Conservation (phyloP, 2,797 vertebrate genomes). For the Dipus sagitta region DNA sequence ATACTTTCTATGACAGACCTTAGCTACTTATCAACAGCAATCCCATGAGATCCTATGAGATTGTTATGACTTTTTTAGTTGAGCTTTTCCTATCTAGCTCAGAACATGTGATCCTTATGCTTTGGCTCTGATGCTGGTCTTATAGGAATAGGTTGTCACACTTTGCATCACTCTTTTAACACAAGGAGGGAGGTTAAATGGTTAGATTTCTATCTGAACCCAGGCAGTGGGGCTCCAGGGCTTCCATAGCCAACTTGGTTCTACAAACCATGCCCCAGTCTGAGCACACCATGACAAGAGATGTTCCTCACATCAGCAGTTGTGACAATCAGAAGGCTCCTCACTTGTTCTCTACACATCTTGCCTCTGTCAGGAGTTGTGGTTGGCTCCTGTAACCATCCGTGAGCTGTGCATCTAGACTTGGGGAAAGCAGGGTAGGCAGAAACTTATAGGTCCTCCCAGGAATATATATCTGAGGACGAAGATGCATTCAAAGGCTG, state of each 20-base stretch:
- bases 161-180: not conserved
- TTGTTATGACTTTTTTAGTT: not conserved
- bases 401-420: not conserved
- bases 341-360: not conserved
- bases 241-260: not conserved
- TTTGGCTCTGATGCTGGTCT: not conserved
- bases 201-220: not conserved
- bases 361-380: not conserved
- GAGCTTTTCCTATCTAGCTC: not conserved
- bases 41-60: not conserved
- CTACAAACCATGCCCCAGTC: not conserved
- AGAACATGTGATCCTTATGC: not conserved
- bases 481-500: not conserved
- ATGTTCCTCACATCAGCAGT: not conserved
- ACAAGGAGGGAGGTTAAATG: not conserved
- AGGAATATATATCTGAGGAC: not conserved
- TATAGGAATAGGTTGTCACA: not conserved
- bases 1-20: not conserved
- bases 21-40: not conserved
- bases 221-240: not conserved
- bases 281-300: fast-evolving
- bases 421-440: not conserved
- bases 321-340: not conserved
- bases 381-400: not conserved
- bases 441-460: not conserved